These are phyloP conservation scores for Pocillopora meandrina DNA, from an alignment of 92 coral and sea anemone species.

Conservation along the genomic window DNA sequence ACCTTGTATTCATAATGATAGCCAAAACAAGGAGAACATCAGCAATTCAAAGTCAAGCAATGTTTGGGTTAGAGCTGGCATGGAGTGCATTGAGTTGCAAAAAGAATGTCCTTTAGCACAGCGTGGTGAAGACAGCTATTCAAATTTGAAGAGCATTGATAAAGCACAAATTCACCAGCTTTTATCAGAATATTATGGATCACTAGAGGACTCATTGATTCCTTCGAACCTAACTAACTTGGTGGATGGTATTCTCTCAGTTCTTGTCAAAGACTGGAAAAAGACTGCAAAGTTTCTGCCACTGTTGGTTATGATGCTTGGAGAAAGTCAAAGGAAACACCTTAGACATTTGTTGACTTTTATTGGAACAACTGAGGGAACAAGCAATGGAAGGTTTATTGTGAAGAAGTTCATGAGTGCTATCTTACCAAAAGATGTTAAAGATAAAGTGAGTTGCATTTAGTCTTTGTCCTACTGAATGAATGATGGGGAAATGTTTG, in stretches of 20 bases:
- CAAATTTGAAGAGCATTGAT: constrained; percentile 65
- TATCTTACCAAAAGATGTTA: constrained; percentile 62
- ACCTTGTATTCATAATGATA: background rate
- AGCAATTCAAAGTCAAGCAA: background rate
- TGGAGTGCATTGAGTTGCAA: constrained; percentile 79
- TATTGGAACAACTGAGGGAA: constrained; percentile 50
- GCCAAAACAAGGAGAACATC: background rate
- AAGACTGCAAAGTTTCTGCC: constrained; percentile 53
- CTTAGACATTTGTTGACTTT: constrained; percentile 78
- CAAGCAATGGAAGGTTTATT: constrained; percentile 50
- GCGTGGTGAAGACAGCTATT: constrained; percentile 65
- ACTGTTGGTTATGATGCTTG: constrained; percentile 68
- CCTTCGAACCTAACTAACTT: constrained; percentile 70
- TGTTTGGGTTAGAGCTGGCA: constrained; percentile 76
- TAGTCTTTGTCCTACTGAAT: too few species aligned
- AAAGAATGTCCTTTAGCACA: constrained; percentile 72
- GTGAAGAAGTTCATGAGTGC: constrained; percentile 76
- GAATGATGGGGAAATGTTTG: too few species aligned
- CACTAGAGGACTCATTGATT: constrained; percentile 79
- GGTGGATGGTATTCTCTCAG: constrained; percentile 60
- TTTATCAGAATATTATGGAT: constrained; percentile 73
- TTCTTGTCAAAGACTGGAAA: constrained; percentile 35
- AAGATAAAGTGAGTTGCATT: constrained; percentile 31
- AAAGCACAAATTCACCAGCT: constrained; percentile 77
- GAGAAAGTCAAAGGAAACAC: constrained; percentile 64